Base-by-base conservation (phyloP, 1,140 invertebrate genomes). In the Eriocheir sinensis region DNA sequence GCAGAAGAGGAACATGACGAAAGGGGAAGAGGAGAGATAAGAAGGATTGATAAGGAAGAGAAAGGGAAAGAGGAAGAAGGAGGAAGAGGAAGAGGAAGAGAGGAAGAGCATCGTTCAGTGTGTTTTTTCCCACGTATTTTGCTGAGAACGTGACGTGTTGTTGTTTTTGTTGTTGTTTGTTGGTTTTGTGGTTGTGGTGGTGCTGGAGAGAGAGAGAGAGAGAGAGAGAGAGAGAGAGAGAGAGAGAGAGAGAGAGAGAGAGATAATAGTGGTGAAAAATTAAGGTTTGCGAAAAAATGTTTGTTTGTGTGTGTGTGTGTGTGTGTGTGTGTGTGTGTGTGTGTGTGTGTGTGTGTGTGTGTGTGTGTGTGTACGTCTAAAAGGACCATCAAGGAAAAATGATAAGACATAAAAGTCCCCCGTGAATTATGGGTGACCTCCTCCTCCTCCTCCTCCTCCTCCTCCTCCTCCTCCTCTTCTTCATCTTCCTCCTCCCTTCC, bases 181-280 rank as follows among this genome's bases (percentile, higher is more conserved):
- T 72, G n/a, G n/a, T 12, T 72, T 15, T 15, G 60, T n/a, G 15
- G 60, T 72, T 72, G n/a, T 72, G 60, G 60, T 72, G n/a, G 60
- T 12, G 15, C 2, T 21, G 36, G 88, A 27, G 38, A 81, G 38
- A 81, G 38, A 91, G 90, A 92, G 60, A 81, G 53, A 92, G 60
- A 80, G 32, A 80, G 60, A 92, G 60, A 92, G 32, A 80, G 60
- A 92, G 91, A 92, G 60, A 92, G 60, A 92, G 72, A 92, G 60
- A 92, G 60, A 79, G 90, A 92, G 60, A 92, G 60, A 92, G 53
- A 92, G 60, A 92, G 32, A 79, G 15, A 72, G 60, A 79, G 30
- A 15, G n/a, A 9, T 30, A 60, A 36, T 17, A 36, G 60, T 21
- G 34, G n/a, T n/a, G 48, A 38, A 38, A 44, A 83, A 32, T 91